Conservation (phyloP, 2,888 invertebrate species). For the Rotaria magnacalcarata region DNA sequence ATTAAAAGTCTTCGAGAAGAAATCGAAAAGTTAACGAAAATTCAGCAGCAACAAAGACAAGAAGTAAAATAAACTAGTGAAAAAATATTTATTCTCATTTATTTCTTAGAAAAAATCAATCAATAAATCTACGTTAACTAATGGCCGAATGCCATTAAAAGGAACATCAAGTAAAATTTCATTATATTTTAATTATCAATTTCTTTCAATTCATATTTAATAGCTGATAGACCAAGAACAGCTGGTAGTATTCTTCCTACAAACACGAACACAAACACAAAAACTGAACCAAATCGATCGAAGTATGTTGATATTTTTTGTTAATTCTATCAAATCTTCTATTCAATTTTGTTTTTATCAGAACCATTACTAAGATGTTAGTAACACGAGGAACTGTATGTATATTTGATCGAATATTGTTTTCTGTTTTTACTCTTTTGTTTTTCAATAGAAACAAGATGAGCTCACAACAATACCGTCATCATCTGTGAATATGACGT, state of each 20-base stretch:
- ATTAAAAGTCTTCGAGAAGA: background rate
- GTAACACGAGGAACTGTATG: background rate
- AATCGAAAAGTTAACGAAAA: background rate
- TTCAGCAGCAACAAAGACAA: background rate
- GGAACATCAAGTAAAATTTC: background rate
- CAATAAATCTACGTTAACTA: background rate
- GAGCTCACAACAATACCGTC: background rate
- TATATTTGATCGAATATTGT: background rate
- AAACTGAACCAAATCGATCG: background rate
- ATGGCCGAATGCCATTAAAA: background rate
- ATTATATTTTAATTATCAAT: background rate
- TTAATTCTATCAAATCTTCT: background rate
- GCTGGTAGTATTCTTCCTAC: background rate
- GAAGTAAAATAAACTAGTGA: background rate
- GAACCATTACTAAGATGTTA: background rate
- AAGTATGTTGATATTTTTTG: background rate
- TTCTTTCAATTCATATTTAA: background rate
- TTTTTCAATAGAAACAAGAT: background rate
- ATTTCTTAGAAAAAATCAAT: background rate
- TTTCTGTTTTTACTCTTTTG: background rate
- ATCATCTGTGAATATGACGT: background rate
- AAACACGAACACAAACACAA: background rate
- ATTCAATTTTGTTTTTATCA: background rate
- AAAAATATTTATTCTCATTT: background rate
- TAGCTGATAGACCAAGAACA: background rate